phyloP scores from a whole-genome alignment of 2,888 invertebrate species.

The Meteorus cinctellus region DNA sequence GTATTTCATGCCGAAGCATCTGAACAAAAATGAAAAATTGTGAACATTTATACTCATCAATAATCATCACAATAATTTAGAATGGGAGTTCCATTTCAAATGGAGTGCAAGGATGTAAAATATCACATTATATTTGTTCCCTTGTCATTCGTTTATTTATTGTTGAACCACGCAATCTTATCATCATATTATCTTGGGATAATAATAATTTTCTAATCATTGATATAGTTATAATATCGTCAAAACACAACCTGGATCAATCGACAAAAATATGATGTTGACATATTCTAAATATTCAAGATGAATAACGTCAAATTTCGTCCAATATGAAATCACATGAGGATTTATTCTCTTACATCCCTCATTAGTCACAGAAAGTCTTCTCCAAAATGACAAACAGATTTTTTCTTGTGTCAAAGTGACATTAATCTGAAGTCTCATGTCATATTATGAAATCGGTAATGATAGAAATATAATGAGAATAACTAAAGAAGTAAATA shows the following conservation, averaged over 20 bases:
- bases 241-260: not conserved
- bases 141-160: not conserved
- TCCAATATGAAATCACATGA: constrained; percentile 26
- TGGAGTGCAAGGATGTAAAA: constrained; percentile 1
- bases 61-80: not conserved
- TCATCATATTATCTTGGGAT: not conserved
- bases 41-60: not conserved
- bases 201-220: not conserved
- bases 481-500: constrained; percentile 33
- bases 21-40: not conserved
- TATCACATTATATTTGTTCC: not conserved
- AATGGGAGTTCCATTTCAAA: constrained; percentile 40
- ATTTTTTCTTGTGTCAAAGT: not conserved
- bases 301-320: constrained; percentile 35
- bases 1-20: not conserved
- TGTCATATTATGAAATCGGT: not conserved
- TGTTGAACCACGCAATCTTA: not conserved
- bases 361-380: not conserved
- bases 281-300: constrained; percentile 30
- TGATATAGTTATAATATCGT: not conserved
- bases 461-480: constrained; percentile 24
- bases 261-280: constrained; percentile 27
- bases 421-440: not conserved
- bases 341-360: not conserved
- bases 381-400: not conserved